A percentile compares a stretch with the other conserved stretches of the same genome.
Conservation (phyloP, 1,140 invertebrate genomes). For the Drosophila orosa region DNA sequence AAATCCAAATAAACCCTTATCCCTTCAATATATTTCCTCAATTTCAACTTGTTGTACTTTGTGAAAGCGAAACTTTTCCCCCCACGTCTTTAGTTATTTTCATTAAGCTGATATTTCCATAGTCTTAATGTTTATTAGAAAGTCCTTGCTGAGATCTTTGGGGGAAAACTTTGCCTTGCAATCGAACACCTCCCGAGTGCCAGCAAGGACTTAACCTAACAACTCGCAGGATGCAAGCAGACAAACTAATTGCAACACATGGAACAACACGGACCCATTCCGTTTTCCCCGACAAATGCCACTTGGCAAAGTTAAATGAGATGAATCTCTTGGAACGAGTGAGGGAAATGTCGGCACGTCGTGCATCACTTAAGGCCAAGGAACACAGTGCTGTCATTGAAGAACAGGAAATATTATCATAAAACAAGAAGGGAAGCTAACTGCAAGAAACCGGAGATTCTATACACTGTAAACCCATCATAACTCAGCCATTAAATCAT, state of each 20-base stretch:
- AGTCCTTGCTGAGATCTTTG: neutral
- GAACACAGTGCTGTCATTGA: slow-evolving; percentile 1
- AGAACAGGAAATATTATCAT: neutral
- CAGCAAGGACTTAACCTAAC: slow-evolving; percentile 20
- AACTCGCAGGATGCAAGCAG: slow-evolving; percentile 32
- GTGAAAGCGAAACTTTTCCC: neutral
- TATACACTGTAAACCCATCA: neutral
- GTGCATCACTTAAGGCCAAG: slow-evolving; percentile 24
- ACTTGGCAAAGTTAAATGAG: slow-evolving; percentile 66
- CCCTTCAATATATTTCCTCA: neutral
- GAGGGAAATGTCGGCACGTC: slow-evolving; percentile 32
- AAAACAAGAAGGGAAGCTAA: neutral
- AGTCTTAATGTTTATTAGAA: neutral
- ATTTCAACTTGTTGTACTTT: no score
- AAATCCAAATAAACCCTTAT: neutral
- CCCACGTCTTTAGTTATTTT: neutral
- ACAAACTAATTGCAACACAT: slow-evolving; percentile 71
- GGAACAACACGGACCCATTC: slow-evolving; percentile 45
- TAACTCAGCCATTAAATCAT: neutral
- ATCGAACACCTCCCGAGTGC: slow-evolving; percentile 24
- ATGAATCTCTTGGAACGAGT: slow-evolving; percentile 48
- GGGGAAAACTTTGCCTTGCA: slow-evolving; percentile 11
- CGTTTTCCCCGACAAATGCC: slow-evolving; percentile 26
- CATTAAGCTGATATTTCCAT: slow-evolving; percentile 8
- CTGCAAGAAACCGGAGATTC: neutral